Evolutionary conservation across 30 jellyfish, hydroid and myxozoan genomes (phyloP), one percentile per base, ranked within the genome.

Genomic region (Rhopilema esculentum): DNA sequence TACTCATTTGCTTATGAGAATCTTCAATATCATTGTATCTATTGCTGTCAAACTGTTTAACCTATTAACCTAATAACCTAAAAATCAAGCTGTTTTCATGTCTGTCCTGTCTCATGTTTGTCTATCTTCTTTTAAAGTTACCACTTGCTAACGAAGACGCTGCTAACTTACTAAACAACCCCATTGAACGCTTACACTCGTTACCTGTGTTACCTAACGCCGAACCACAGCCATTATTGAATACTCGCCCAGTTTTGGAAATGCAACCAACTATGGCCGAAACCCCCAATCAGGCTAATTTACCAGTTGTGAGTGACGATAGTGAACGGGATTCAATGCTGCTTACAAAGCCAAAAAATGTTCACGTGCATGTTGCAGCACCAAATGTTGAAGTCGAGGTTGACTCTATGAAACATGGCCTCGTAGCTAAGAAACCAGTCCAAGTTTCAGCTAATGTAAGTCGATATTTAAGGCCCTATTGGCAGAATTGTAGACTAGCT

Each of bases 341-440:
- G 68, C 25, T 79, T 24, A 25, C 79, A 61, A 57, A 81, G 40
- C 93, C 93, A 22, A 79, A 91, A 63, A 86, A 87, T 40, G 97
- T 91, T 24, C 97, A 84, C 77, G 92, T 91, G 30, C 92, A 87
- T 50, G 97, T 91, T 48, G 97, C 96, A 18, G 92, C 97, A 1
- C 97, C 97, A 52, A 72, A 79, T 62, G 97, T 91, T 16, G 92
- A 91, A 85, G 97, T 91, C 31, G 97, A 91, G 31, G 97, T 91
- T 24, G 93, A 84, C 80, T 84, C 97, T 66, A 69, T 78, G 89
- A 91, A 91, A 85, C 92, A 92, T 53, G 92, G 79, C 17, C 85
- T 79, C 32, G 88, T 83, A 23, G 75, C 90, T 66, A 78, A 77
- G 72, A 87, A 84, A 40, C 90, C 89, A 24, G 84, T 77, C 61